Base-by-base conservation (phyloP, 2,113 vertebrate genomes). In the Leucosticte australis region DNA sequence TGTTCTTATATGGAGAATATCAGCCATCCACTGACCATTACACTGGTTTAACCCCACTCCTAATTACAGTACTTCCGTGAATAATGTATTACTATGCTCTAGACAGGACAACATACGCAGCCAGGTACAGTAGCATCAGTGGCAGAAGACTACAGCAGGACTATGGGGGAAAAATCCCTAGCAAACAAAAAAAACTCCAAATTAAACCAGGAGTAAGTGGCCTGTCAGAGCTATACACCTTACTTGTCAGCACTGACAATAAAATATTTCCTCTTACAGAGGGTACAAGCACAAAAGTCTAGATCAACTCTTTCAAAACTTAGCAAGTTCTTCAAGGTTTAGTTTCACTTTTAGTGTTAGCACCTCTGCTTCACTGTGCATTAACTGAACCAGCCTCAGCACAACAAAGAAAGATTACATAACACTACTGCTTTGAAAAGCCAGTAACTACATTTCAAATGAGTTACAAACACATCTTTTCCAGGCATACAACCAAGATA, bases 171-270 rank as follows among this genome's bases (percentile, higher is more conserved):
- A 56, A 92, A 64, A 42, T 13, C 19, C 27, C 26, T 33, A 46
- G 9, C 2, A 78, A 8, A 15, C 2, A 75, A 18, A 1, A 67
- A 89, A 3, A 0, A 2, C 9, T 17, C 12, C 35, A 24, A 2
- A 53, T 10, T 13, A 53, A 18, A 42, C 26, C 15, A 75, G 7
- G 13, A 94, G 6, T 16, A 79, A 11, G 3, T 53, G 9, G 28
- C 22, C 19, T 63, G 35, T 44, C 33, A 76, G 20, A 75, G 10
- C 14, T 42, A 62, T 8, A 82, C 9, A 39, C 2, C 17, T 56
- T 47, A 46, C 28, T 3, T 70, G 6, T 50, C 21, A 75, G 33
- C 18, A 20, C 21, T 5, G 27, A 90, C 20, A 68, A 60, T 18
- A 35, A 39, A 87, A 2, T 9, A 50, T 6, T 27, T 37, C 3